Evolutionary conservation across 2,113 vertebrate species (phyloP), one percentile per base, ranked within the genome.

Genomic region (Boulengeromyrus knoepffleri): DNA sequence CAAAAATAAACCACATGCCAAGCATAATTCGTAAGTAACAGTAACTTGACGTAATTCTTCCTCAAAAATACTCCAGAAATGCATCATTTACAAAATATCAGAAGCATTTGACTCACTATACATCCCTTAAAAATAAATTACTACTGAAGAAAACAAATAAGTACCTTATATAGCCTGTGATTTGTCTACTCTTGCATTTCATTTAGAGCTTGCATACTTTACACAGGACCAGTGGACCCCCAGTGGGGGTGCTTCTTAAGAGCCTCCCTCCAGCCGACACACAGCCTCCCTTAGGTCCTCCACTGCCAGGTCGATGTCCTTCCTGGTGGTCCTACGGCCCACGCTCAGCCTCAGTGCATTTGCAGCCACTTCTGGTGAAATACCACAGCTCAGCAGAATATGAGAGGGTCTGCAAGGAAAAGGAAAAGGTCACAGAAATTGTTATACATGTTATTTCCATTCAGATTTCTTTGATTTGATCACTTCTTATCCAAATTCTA

Each of bases 311-410:
- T 99, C 98, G 93, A 99, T 96, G 0, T 99, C 97, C 0, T 95
- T 94, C 74, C 80, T 93, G 2, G 95, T 96, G 15, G 97, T 99
- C 84, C 93, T 89, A 4, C 97, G 95, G 10, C 99, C 98, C 91
- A 99, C 95, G 0, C 98, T 99, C 91, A 99, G 94, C 90, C 99
- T 96, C 89, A 99, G 31, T 0, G 98, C 98, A 0, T 98, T 99
- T 66, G 91, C 94, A 0, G 99, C 99, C 93, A 97, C 96, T 0
- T 96, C 94, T 0, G 91, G 83, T 0, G 97, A 94, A 86, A 99
- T 84, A 5, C 98, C 98, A 0, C 96, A 98, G 95, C 94, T 97
- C 91, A 99, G 96, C 66, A 99, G 96, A 93, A 99, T 96, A 0
- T 95, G 95, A 0, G 98, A 99, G 0, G 98, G 97, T 93, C 99